A percentile compares a stretch with the other conserved stretches of the same genome.
These are phyloP conservation scores for Serranus cabrilla DNA, from an alignment of 2,797 vertebrate genomes.

Conservation along the genomic window DNA sequence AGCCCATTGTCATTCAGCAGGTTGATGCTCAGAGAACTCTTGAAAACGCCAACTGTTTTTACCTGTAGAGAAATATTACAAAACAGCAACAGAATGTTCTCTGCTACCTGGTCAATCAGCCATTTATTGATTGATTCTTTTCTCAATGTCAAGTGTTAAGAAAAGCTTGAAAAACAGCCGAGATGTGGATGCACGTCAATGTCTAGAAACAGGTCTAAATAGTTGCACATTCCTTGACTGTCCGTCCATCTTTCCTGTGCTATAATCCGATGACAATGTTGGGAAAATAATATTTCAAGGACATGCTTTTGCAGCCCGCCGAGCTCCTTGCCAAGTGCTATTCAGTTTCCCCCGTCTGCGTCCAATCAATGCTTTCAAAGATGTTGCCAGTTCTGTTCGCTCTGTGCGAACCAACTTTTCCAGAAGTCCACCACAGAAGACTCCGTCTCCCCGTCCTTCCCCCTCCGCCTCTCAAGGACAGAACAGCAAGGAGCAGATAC, in stretches of 20 bases:
- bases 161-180: no score
- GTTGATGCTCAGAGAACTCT: no score
- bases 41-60: not conserved
- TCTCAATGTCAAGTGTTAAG: no score
- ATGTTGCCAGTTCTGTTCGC: conserved; percentile 11
- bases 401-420: conserved; percentile 48
- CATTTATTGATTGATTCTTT: no score
- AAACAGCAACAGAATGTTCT: not conserved
- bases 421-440: conserved; percentile 54
- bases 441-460: conserved; percentile 27
- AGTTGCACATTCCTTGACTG: not conserved
- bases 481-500: conserved; percentile 61
- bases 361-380: conserved; percentile 51
- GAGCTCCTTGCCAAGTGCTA: conserved; percentile 10
- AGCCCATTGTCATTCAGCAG: no score
- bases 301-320: conserved; percentile 7
- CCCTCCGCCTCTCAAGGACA: conserved; percentile 74
- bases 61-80: not conserved
- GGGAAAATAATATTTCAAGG: conserved; percentile 48
- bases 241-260: not conserved
- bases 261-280: conserved; percentile 4
- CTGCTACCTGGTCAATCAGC: no score
- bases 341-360: conserved; percentile 47
- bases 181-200: not conserved
- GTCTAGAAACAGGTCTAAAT: not conserved